phyloP scores from a whole-genome alignment of 2,797 vertebrate genomes.

The Aulostomus chinensis region DNA sequence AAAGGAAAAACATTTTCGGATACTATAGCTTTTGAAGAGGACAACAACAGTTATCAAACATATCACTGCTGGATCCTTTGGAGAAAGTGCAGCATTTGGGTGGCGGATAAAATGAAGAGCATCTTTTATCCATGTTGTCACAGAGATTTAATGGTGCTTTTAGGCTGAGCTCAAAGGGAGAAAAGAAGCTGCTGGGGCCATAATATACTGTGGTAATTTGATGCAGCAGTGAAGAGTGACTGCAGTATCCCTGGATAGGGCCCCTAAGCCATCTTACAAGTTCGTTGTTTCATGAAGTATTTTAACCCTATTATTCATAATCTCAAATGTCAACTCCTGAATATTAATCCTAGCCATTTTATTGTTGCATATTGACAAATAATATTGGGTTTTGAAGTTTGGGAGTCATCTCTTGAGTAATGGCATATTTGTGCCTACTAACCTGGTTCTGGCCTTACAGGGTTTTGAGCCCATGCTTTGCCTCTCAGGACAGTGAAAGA shows the following conservation, averaged over 20 bases:
- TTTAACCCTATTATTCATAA: no score
- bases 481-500: constrained; percentile 41
- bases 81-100: constrained; percentile 13
- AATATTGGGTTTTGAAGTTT: no score
- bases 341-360: no score
- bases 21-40: no score
- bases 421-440: constrained; percentile 12
- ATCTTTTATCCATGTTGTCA: constrained; percentile 20
- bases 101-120: constrained; percentile 17
- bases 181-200: constrained; percentile 30
- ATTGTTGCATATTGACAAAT: no score
- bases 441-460: constrained; percentile 27
- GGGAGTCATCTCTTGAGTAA: constrained; percentile 12
- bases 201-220: constrained; percentile 43
- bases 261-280: not conserved
- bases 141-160: constrained; percentile 32
- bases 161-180: constrained; percentile 13
- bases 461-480: no score
- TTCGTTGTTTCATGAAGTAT: no score
- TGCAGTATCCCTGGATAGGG: not conserved
- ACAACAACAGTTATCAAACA: no score
- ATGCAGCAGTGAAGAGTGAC: constrained; percentile 23
- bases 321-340: no score
- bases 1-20: no score
- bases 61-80: constrained; percentile 1